Evolutionary conservation across 1,140 invertebrate genomes (phyloP), one percentile per base, ranked within the genome.

Genomic region (Lanistes nyassanus): DNA sequence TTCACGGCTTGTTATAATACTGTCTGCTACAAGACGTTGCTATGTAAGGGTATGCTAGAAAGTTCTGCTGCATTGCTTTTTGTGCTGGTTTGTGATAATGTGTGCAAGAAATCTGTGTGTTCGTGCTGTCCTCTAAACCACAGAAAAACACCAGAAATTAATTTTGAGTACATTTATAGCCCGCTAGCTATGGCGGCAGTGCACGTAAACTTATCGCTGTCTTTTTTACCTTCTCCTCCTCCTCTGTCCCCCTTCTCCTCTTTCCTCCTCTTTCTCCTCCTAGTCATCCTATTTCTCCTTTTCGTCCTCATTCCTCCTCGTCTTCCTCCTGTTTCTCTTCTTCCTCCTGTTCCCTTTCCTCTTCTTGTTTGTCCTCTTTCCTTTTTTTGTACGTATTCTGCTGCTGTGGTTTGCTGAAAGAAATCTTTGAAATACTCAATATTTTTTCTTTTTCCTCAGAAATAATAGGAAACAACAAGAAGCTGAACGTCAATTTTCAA

Each of bases 401-500:
- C 23, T 37, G 26, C 13, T 36, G 11, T 39, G n/a, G n/a, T 37
- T 3, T 3, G 3, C 29, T 36, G 37, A 67, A 36, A 36, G 29
- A 23, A 0, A 19, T n/a, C 26, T 64, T 39, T n/a, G n/a, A n/a
- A n/a, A n/a, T n/a, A n/a, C n/a, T n/a, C n/a, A 39, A 53, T 51
- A 16, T 76, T 56, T 66, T 37, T 55, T 65, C 58, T 78, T n/a
- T 55, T 76, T 47, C 80, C 81, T 71, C 79, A 83, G 82, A 83
- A 76, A 71, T 83, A 26, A 76, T 83, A 37, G 82, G 82, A 34
- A 79, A 78, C 70, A 81, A 75, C 69, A 83, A 80, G 62, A 83
- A 81, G 65, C 51, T 80, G 23, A 82, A 82, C 74, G 68, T 83
- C 47, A 80, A 83, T 60, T 83, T 66, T 65, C 82, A 83, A 69